phyloP scores from a whole-genome alignment of 1,140 invertebrate species.

The Lepidotrigona ventralis region DNA sequence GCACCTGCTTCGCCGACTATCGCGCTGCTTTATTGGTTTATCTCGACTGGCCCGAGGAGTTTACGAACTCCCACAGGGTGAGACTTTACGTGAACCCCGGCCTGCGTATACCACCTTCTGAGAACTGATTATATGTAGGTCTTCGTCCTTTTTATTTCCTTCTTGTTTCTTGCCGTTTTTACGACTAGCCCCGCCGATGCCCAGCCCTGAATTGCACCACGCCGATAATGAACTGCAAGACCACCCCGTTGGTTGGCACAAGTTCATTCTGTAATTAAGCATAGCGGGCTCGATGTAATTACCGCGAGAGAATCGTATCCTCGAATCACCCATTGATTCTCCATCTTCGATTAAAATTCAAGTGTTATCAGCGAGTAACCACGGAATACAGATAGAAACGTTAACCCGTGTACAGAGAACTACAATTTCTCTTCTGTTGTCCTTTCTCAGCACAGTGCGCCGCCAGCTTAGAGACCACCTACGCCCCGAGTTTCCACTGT shows the following conservation, averaged over 20 bases:
- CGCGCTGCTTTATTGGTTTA: constrained; percentile 76
- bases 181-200: constrained; percentile 7
- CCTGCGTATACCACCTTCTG: constrained; percentile 58
- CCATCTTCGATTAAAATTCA: background rate
- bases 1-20: constrained; percentile 74
- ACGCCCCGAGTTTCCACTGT: too few relatives aligned
- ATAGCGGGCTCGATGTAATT: background rate
- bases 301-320: background rate
- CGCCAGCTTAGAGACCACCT: too few relatives aligned
- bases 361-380: background rate
- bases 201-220: background rate
- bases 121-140: constrained; percentile 43
- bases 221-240: background rate
- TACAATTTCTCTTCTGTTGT: too few relatives aligned
- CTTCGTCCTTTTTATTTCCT: constrained; percentile 34
- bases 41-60: constrained; percentile 61
- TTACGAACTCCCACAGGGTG: constrained; percentile 59
- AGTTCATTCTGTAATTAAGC: background rate
- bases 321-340: background rate
- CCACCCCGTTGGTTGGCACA: constrained; percentile 17
- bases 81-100: constrained; percentile 69
- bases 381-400: too few relatives aligned
- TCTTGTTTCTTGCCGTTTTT: constrained; percentile 29
- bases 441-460: too few relatives aligned
- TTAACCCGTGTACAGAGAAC: too few relatives aligned